Evolutionary conservation across 2,113 vertebrate genomes (phyloP), one percentile per base, ranked within the genome.

Genomic region (Alligator sinensis): DNA sequence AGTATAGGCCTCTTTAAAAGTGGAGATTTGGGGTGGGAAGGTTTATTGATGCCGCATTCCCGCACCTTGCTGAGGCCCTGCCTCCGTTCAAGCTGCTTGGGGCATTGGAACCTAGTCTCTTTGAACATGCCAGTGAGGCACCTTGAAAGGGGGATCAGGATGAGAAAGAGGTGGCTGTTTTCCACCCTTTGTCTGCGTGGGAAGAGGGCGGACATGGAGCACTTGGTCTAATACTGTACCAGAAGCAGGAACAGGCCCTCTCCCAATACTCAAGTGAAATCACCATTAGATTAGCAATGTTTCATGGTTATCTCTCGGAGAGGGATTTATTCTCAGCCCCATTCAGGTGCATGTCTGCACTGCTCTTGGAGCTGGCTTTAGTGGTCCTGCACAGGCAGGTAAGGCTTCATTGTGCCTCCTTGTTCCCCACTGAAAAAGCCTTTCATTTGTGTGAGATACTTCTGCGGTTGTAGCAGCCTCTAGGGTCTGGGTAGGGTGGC

Each of bases 321-420:
- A 27, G 82, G 79, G 68, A 62, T 80, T 84, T 85, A 77, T 92
- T 17, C 79, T 27, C 77, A 82, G 85, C 87, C 91, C 47, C 24
- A 0, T 78, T 82, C 61, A 14, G 28, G 86, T 84, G 82, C 60
- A 64, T 17, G 89, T 9, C 4, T 21, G 66, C 25, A 6, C 34
- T 10, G 81, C 86, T 91, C 87, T 96, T 95, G 88, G 92, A 89
- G 86, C 85, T 81, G 87, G 86, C 82, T 75, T 47, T 47, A 47
- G 75, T 88, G 95, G 89, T 47, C 86, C 90, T 87, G 86, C 96
- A 88, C 92, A 93, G 91, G 68, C 91, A 88, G 88, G 84, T 77
- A 47, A 92, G 87, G 94, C 94, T 47, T 47, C 83, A 77, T 89
- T 93, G 95, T 95, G 93, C 91, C 94, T 93, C 94, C 93, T 97